A percentile compares a stretch with the other conserved stretches of the same genome.
Conservation (phyloP, 2,113 vertebrate genomes). For the Regulus satrapa region DNA sequence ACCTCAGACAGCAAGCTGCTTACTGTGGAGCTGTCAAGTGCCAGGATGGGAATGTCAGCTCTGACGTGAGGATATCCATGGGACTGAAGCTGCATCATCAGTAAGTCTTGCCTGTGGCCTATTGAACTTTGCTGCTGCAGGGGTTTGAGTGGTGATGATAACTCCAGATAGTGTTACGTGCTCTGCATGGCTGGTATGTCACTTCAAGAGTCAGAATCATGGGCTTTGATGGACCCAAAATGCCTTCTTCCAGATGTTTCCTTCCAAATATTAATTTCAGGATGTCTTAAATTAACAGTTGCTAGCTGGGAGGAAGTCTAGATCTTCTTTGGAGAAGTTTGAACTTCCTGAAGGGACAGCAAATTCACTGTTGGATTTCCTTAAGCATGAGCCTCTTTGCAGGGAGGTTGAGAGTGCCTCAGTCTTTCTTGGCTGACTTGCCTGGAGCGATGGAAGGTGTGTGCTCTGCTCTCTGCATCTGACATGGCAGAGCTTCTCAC, state of each 20-base stretch:
- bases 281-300: not conserved
- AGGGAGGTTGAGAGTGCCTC: not conserved
- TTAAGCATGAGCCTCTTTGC: not conserved
- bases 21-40: not conserved
- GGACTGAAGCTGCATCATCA: not conserved
- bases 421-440: not conserved
- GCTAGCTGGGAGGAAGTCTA: not conserved
- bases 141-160: rapidly evolving
- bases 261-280: not conserved
- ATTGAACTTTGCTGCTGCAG: not conserved
- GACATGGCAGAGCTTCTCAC: not conserved
- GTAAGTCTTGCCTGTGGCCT: rapidly evolving
- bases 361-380: not conserved
- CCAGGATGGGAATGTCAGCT: not conserved
- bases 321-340: not conserved
- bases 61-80: not conserved
- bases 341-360: not conserved
- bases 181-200: not conserved
- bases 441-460: not conserved
- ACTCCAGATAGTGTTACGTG: rapidly evolving
- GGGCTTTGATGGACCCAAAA: not conserved
- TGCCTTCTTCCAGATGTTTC: not conserved
- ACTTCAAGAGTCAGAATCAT: not conserved
- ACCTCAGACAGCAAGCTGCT: not conserved
- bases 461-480: not conserved